A percentile compares a stretch with the other conserved stretches of the same genome.
Evolutionary conservation across 2,888 invertebrate species (phyloP).

Genomic region (Meliscaeva auricollis): DNA sequence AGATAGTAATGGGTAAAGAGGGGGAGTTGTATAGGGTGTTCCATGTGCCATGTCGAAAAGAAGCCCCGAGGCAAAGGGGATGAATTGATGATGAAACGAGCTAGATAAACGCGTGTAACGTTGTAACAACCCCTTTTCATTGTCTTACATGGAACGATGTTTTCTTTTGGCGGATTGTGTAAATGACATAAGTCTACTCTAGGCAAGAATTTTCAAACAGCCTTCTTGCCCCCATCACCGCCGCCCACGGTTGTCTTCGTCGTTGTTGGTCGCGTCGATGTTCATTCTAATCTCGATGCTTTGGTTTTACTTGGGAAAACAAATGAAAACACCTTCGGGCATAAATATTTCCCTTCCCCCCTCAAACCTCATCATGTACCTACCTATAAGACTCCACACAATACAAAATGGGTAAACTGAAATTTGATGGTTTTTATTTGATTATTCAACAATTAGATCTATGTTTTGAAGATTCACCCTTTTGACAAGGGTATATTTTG

Average conservation of each 20-base stretch:
- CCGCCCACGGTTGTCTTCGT: no score
- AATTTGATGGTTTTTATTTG: constrained; percentile 76
- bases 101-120: constrained; percentile 68
- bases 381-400: background rate
- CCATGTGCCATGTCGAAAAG: background rate
- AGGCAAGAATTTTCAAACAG: constrained; percentile 16
- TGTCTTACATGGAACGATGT: constrained; percentile 55
- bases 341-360: constrained; percentile 25
- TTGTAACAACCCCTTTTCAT: constrained; percentile 62
- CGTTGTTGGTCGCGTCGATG: no score
- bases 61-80: constrained; percentile 36
- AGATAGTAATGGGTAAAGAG: no score
- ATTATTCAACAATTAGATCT: constrained; percentile 75
- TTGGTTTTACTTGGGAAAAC: constrained; percentile 33
- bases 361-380: background rate
- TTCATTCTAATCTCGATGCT: constrained; percentile 47
- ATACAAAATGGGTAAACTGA: constrained; percentile 69
- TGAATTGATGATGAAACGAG: constrained; percentile 68
- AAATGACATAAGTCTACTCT: constrained; percentile 54
- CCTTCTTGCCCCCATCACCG: no score
- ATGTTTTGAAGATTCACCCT: constrained; percentile 36
- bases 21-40: background rate
- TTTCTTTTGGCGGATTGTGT: constrained; percentile 45
- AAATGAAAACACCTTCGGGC: constrained; percentile 70
- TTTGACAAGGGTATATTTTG: constrained; percentile 45